These are phyloP conservation scores for Gibbula magus DNA, from an alignment of 2,888 invertebrate genomes.

Conservation along the genomic window DNA sequence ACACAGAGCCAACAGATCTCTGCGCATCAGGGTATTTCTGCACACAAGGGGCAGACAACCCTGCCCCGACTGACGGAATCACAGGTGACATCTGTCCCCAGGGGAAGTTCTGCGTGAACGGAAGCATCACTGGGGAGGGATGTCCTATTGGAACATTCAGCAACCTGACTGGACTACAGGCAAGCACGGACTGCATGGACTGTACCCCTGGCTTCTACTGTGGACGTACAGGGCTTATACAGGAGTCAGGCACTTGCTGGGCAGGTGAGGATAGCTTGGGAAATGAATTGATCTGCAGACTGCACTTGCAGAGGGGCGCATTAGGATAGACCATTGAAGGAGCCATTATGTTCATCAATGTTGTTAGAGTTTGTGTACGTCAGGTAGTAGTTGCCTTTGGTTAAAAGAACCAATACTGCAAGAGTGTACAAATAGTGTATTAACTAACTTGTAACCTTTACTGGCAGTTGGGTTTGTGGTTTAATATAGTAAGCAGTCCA, in stretches of 20 bases:
- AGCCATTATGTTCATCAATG: too few species aligned
- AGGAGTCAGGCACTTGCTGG: constrained; percentile 66
- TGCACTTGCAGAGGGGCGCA: too few species aligned
- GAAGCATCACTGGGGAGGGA: constrained; percentile 62
- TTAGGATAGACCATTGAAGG: too few species aligned
- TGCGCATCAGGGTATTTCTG: constrained; percentile 70
- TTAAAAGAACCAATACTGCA: too few species aligned
- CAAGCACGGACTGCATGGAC: constrained; percentile 58
- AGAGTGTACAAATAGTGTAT: too few species aligned
- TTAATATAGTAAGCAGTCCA: too few species aligned
- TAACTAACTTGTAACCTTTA: too few species aligned
- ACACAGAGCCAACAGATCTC: constrained; percentile 61
- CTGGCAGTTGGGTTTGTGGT: too few species aligned
- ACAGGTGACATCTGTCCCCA: constrained; percentile 69
- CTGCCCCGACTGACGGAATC: constrained; percentile 68
- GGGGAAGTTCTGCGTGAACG: constrained; percentile 64
- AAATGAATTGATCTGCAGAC: too few species aligned
- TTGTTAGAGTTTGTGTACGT: too few species aligned
- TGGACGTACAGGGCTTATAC: constrained; percentile 64
- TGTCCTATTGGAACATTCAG: constrained; percentile 70
- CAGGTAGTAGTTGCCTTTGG: too few species aligned
- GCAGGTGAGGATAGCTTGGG: constrained; percentile 59
- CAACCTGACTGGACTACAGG: constrained; percentile 57
- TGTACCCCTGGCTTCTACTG: constrained; percentile 72
- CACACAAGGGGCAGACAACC: constrained; percentile 59